Conservation (phyloP, 2,888 invertebrate genomes). For the Camponotus fellah region DNA sequence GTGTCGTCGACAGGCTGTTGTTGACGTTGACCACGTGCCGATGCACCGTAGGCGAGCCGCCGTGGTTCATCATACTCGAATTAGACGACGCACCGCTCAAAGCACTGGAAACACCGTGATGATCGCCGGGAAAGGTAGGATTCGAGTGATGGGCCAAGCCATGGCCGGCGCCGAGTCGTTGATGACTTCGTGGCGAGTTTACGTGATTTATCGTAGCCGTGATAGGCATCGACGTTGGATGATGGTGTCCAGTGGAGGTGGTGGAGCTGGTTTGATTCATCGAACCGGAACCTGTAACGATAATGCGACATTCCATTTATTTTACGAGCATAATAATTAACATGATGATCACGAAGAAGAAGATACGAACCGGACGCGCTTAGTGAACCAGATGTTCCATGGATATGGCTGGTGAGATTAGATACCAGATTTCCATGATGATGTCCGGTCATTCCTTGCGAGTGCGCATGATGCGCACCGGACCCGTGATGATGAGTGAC, state of each 20-base stretch:
- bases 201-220: slow-evolving; percentile 62
- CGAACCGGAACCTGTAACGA: slow-evolving; percentile 43
- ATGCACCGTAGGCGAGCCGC: slow-evolving; percentile 75
- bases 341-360: background rate
- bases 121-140: slow-evolving; percentile 65
- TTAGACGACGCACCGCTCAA: slow-evolving; percentile 78
- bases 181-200: slow-evolving; percentile 68
- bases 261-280: slow-evolving; percentile 56
- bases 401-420: slow-evolving; percentile 64
- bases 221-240: slow-evolving; percentile 58
- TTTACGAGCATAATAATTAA: background rate
- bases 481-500: slow-evolving; percentile 71
- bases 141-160: slow-evolving; percentile 63
- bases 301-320: background rate
- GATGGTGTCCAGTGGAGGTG: slow-evolving; percentile 65
- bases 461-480: slow-evolving; percentile 66
- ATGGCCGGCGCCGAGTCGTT: slow-evolving; percentile 56
- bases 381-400: slow-evolving; percentile 62
- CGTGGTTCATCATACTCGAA: slow-evolving; percentile 79
- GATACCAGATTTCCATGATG: slow-evolving; percentile 69
- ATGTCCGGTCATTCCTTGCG: slow-evolving; percentile 68
- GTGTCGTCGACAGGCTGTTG: slow-evolving; percentile 76
- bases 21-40: slow-evolving; percentile 71
- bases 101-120: slow-evolving; percentile 75
- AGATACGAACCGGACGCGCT: slow-evolving; percentile 39